These are phyloP conservation scores for Sylvia atricapilla DNA, from an alignment of 2,113 vertebrate species.

Conservation along the genomic window DNA sequence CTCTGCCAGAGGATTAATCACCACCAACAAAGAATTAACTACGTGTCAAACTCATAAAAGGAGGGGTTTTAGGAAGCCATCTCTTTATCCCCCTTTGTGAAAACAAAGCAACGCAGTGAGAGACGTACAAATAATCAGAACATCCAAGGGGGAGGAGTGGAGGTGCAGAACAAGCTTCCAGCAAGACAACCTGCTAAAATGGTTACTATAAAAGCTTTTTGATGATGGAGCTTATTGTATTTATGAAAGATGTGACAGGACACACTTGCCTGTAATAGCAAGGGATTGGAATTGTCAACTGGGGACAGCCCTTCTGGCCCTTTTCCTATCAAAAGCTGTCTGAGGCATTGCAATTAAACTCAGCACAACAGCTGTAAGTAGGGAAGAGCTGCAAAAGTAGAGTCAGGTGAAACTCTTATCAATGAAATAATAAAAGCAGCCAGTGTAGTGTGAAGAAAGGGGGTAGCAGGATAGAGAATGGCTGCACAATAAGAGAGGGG, in stretches of 20 bases:
- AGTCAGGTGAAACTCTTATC: not conserved
- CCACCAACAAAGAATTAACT: not conserved
- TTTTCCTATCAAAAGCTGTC: not conserved
- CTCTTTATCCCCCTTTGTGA: not conserved
- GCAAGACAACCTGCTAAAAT: not conserved
- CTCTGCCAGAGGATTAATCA: conserved; percentile 16
- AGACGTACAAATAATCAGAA: not conserved
- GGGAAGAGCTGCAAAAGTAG: conserved; percentile 17
- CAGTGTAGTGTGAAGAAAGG: not conserved
- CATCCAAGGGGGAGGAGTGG: not conserved
- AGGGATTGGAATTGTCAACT: not conserved
- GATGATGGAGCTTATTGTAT: not conserved
- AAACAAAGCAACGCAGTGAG: conserved; percentile 18
- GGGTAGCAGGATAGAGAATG: not conserved
- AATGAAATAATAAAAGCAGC: conserved; percentile 10
- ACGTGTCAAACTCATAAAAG: not conserved
- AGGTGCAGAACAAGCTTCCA: not conserved
- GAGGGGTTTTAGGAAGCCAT: not conserved
- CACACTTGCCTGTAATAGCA: not conserved
- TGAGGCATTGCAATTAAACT: not conserved
- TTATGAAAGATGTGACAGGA: not conserved
- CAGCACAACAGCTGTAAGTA: not conserved
- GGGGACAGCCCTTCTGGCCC: not conserved
- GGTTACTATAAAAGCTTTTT: not conserved
- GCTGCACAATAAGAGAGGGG: not conserved